These are phyloP conservation scores for Ibidorhyncha struthersii DNA, from an alignment of 2,113 vertebrate genomes.

Conservation along the genomic window DNA sequence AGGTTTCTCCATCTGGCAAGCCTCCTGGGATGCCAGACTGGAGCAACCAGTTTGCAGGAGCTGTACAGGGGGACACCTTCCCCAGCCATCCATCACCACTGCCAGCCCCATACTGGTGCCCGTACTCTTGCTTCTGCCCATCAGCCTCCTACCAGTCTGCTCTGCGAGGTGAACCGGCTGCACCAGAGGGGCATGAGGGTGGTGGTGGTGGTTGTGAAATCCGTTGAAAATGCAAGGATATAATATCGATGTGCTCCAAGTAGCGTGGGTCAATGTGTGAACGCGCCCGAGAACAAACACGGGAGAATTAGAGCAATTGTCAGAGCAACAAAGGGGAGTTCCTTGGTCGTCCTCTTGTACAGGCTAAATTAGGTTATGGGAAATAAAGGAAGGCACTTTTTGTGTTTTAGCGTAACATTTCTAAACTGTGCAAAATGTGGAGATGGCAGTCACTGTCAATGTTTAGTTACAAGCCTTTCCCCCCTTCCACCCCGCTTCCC, in stretches of 20 bases:
- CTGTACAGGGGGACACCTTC: constrained; percentile 38
- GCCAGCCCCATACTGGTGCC: background rate
- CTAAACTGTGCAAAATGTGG: background rate
- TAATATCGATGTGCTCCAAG: background rate
- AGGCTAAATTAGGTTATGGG: background rate
- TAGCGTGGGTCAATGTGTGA: background rate
- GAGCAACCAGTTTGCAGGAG: constrained; percentile 55
- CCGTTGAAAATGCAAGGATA: background rate
- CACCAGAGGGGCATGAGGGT: rapidly evolving
- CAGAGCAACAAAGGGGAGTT: background rate
- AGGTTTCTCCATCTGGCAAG: constrained; percentile 61
- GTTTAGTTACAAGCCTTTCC: background rate
- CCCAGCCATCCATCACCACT: background rate
- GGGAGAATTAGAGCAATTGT: background rate
- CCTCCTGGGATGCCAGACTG: constrained; percentile 70
- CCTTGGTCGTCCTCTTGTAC: background rate
- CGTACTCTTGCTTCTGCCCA: background rate
- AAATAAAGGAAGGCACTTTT: background rate
- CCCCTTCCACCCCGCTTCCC: background rate
- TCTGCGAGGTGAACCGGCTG: rapidly evolving
- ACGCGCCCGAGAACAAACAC: background rate
- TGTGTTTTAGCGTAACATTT: background rate
- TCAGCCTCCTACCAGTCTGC: background rate
- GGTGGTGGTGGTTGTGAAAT: background rate
- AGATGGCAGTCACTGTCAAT: background rate